These are phyloP conservation scores for Orientallactaga sibirica DNA, from an alignment of 2,797 vertebrate species.

Conservation along the genomic window DNA sequence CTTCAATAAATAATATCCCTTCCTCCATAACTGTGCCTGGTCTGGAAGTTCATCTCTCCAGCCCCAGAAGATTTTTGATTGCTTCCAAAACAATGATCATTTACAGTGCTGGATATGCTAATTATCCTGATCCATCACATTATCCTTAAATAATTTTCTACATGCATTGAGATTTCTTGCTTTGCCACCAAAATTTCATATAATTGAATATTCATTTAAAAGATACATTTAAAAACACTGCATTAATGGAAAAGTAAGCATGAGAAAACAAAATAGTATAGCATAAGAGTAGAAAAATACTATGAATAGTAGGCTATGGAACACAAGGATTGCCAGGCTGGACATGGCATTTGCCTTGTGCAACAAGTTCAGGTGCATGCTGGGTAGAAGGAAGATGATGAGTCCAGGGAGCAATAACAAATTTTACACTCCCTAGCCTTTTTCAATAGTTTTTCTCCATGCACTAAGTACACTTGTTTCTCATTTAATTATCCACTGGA, in stretches of 20 bases:
- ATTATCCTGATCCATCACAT: background rate
- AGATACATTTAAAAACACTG: background rate
- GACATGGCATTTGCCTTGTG: background rate
- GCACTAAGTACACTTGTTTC: background rate
- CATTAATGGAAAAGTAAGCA: background rate
- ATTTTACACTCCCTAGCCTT: background rate
- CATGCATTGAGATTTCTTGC: background rate
- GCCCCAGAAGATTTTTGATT: background rate
- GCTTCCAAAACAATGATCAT: background rate
- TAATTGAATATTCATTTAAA: no score
- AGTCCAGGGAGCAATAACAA: background rate
- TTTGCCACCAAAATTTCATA: no score
- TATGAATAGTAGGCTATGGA: background rate
- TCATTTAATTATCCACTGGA: background rate
- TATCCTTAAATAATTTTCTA: background rate
- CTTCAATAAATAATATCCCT: no score
- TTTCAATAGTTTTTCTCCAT: background rate
- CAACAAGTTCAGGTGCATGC: background rate
- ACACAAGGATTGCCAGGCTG: background rate
- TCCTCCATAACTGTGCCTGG: no score
- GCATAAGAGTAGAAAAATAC: background rate
- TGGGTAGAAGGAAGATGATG: background rate
- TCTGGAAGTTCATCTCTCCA: no score
- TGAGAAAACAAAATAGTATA: background rate
- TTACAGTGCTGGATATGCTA: no score